phyloP scores from a whole-genome alignment of 2,113 vertebrate species.

The Rhinichthys klamathensis region DNA sequence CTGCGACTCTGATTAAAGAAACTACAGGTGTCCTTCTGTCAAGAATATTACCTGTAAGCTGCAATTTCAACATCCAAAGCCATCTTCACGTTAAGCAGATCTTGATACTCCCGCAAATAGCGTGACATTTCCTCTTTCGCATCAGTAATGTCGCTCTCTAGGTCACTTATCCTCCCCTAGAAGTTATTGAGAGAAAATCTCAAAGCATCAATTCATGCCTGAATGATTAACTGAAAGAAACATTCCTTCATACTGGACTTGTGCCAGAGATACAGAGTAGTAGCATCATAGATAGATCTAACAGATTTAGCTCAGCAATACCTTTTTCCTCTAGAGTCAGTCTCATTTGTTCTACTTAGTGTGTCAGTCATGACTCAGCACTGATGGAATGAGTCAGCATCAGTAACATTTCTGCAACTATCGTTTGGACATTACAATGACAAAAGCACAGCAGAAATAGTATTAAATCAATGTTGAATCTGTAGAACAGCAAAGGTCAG shows the following conservation, averaged over 20 bases:
- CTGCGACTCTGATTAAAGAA: background rate
- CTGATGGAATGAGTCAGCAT: slow-evolving; percentile 31
- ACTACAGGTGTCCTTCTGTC: background rate
- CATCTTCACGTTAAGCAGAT: slow-evolving; percentile 98
- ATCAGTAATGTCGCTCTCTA: slow-evolving; percentile 78
- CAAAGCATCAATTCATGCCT: background rate
- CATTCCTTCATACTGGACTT: background rate
- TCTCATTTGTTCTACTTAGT: background rate
- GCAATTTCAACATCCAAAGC: slow-evolving; percentile 96
- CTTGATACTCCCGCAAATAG: slow-evolving; percentile 93
- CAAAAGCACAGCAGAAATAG: background rate
- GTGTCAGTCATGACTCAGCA: slow-evolving; percentile 27
- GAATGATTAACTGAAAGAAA: background rate
- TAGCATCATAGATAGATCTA: background rate
- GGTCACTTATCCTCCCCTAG: slow-evolving; percentile 77
- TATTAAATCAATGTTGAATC: slow-evolving; percentile 5
- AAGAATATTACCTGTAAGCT: slow-evolving; percentile 86
- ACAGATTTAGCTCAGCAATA: background rate
- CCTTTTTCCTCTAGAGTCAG: background rate
- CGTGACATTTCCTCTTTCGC: slow-evolving; percentile 89
- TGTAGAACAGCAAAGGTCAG: background rate
- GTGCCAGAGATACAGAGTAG: slow-evolving; percentile 14
- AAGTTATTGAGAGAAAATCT: slow-evolving; percentile 6
- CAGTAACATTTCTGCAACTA: slow-evolving; percentile 10
- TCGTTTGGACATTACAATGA: background rate